Conservation (phyloP, 2,888 invertebrate genomes). For the Cheilosia variabilis region DNA sequence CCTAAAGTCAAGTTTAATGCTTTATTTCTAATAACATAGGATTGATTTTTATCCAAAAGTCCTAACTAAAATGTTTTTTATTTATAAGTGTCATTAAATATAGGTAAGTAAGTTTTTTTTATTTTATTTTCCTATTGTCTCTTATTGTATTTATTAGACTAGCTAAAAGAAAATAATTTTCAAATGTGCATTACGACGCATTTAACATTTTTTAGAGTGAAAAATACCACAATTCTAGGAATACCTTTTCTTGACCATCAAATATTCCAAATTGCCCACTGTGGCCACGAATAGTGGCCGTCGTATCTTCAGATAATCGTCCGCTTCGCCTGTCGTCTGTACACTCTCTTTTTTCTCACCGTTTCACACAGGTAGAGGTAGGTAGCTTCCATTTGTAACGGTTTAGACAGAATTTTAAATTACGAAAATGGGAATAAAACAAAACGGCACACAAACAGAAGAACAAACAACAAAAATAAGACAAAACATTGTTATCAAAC, state of each 20-base stretch:
- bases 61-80: too few species aligned
- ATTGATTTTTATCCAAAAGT: too few species aligned
- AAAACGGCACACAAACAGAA: constrained; percentile 45
- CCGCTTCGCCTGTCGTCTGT: constrained; percentile 6
- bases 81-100: too few species aligned
- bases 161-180: too few species aligned
- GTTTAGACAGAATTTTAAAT: constrained; percentile 70
- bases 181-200: too few species aligned
- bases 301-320: constrained; percentile 52
- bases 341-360: constrained; percentile 52
- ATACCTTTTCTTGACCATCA: not conserved
- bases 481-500: constrained; percentile 50
- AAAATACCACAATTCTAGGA: not conserved
- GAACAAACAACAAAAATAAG: constrained; percentile 21
- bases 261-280: constrained; percentile 37
- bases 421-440: constrained; percentile 63
- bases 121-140: too few species aligned
- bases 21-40: too few species aligned
- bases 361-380: constrained; percentile 31
- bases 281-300: constrained; percentile 9
- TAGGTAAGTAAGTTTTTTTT: too few species aligned
- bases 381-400: constrained; percentile 68
- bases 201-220: not conserved
- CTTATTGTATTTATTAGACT: too few species aligned
- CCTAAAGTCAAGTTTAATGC: too few species aligned